Conservation (phyloP, 1,140 invertebrate genomes). For the Cecropterus lyciades region DNA sequence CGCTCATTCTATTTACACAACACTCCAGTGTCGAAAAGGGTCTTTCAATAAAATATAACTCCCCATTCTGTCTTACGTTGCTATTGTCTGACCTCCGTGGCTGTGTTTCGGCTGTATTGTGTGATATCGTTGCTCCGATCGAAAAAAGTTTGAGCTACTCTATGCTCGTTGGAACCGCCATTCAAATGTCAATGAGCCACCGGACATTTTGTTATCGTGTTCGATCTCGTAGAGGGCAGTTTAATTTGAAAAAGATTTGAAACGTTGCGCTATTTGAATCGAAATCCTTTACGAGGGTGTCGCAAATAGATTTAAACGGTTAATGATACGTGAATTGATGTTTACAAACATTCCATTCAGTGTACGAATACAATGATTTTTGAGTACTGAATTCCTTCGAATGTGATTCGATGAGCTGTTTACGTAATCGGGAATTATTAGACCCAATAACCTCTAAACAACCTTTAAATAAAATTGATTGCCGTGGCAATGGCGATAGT, state of each 20-base stretch:
- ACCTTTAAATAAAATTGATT: no score
- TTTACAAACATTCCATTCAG: constrained; percentile 41
- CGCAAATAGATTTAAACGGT: constrained; percentile 45
- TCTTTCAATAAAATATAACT: constrained; percentile 80
- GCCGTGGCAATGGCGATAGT: no score
- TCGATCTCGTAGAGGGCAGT: constrained; percentile 60
- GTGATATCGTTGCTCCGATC: constrained; percentile 62
- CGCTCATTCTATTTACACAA: constrained; percentile 76
- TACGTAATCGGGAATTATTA: no score
- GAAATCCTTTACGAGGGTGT: constrained; percentile 27
- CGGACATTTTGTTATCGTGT: constrained; percentile 74
- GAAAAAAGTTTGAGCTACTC: constrained; percentile 56
- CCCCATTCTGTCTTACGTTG: constrained; percentile 70
- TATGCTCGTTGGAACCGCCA: constrained; percentile 47
- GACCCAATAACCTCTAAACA: no score
- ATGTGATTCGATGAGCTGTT: no score
- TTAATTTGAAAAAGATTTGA: constrained; percentile 59
- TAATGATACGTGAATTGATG: constrained; percentile 62
- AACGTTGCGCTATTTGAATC: constrained; percentile 58
- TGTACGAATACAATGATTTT: neutral
- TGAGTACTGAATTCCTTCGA: no score
- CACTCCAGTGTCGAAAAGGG: constrained; percentile 75
- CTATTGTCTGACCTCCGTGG: constrained; percentile 62
- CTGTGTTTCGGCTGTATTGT: constrained; percentile 68
- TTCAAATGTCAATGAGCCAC: constrained; percentile 61